These are phyloP conservation scores for Penaeus japonicus DNA, from an alignment of 1,140 invertebrate genomes.

Conservation along the genomic window DNA sequence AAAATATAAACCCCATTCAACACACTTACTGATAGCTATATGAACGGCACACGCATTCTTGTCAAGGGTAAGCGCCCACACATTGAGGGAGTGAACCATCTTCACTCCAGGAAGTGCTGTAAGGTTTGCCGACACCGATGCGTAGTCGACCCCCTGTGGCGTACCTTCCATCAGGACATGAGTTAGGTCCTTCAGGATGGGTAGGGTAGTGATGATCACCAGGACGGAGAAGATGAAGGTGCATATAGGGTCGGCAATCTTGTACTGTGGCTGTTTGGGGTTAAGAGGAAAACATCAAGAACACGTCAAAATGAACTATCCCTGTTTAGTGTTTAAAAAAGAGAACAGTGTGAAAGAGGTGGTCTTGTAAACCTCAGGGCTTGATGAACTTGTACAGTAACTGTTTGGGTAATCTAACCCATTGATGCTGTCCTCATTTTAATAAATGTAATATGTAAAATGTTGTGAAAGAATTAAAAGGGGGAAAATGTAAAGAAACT, in stretches of 20 bases:
- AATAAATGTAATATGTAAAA: no score
- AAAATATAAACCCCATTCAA: background rate
- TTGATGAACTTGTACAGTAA: no score
- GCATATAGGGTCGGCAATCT: slow-evolving; percentile 87
- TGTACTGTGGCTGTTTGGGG: slow-evolving; percentile 73
- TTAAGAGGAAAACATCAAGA: background rate
- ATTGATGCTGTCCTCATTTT: no score
- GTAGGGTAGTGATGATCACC: slow-evolving; percentile 81
- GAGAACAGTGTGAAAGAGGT: no score
- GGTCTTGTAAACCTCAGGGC: no score
- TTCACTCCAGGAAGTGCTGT: slow-evolving; percentile 73
- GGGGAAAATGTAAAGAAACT: background rate
- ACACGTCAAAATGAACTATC: no score
- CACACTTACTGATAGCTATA: slow-evolving; percentile 73
- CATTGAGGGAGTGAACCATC: slow-evolving; percentile 80
- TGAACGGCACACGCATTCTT: slow-evolving; percentile 77
- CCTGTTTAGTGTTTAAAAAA: no score
- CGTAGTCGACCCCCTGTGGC: slow-evolving; percentile 71
- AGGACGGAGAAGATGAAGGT: slow-evolving; percentile 87
- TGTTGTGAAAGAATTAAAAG: no score
- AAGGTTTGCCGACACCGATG: slow-evolving; percentile 65
- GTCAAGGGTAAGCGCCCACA: slow-evolving; percentile 81
- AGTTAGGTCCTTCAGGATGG: slow-evolving; percentile 78
- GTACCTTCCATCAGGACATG: slow-evolving; percentile 82
- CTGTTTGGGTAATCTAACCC: no score